Conservation (phyloP, 2,113 vertebrate species). For the Microcebus griseorufus region DNA sequence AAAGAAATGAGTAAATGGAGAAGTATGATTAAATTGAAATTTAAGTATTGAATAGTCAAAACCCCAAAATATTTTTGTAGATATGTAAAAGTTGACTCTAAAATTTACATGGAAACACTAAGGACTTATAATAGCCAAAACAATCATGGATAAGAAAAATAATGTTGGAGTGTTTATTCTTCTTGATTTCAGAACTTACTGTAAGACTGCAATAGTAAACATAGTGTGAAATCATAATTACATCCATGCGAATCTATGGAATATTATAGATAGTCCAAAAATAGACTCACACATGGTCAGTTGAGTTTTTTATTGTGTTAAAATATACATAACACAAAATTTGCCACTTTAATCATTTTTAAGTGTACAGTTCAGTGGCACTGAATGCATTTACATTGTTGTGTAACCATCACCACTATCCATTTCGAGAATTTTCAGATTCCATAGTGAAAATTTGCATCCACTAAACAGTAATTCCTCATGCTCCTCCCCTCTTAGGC, state of each 20-base stretch:
- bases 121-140: background rate
- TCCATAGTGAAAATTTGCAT: background rate
- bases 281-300: background rate
- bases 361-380: background rate
- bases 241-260: background rate
- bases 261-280: background rate
- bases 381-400: background rate
- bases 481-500: rapidly evolving
- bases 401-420: background rate
- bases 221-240: background rate
- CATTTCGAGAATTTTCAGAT: background rate
- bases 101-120: background rate
- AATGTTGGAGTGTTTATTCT: background rate
- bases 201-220: background rate
- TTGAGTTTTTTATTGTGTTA: background rate
- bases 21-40: background rate
- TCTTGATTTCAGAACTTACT: background rate
- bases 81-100: background rate
- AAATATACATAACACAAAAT: background rate
- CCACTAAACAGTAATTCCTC: background rate
- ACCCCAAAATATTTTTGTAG: background rate
- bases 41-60: background rate
- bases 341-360: background rate
- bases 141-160: background rate
- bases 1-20: background rate